Conservation (phyloP, 2,797 vertebrate genomes). For the Peromyscus eremicus region DNA sequence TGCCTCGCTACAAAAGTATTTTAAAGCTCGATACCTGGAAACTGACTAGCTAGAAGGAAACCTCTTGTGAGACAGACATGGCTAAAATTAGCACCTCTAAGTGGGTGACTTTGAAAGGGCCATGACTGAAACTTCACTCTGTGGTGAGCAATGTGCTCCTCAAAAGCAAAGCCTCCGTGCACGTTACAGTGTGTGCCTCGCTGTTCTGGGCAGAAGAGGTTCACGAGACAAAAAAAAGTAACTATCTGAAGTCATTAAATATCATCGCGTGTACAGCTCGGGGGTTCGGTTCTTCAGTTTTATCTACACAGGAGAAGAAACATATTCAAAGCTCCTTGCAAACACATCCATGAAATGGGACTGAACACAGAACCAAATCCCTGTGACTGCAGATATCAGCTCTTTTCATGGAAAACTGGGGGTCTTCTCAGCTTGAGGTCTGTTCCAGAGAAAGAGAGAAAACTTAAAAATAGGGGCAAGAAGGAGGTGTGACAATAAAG, state of each 20-base stretch:
- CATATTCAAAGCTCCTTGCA: background rate
- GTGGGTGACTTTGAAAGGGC: constrained; percentile 76
- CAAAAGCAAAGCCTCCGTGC: constrained; percentile 44
- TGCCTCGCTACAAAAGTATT: constrained; percentile 25
- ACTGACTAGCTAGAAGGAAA: constrained; percentile 65
- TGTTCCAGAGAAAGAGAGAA: constrained; percentile 2
- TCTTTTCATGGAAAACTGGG: background rate
- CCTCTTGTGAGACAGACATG: constrained; percentile 28
- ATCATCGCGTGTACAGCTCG: background rate
- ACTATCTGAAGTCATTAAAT: background rate
- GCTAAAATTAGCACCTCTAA: constrained; percentile 78
- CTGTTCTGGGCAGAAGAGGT: background rate
- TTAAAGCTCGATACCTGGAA: constrained; percentile 65
- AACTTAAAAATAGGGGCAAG: background rate
- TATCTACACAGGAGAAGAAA: constrained; percentile 34
- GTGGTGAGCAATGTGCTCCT: background rate
- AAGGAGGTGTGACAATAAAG: background rate
- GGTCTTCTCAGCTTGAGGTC: background rate
- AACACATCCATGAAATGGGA: background rate
- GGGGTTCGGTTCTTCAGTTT: background rate
- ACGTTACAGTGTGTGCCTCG: background rate
- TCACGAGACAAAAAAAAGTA: background rate
- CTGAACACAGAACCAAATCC: background rate
- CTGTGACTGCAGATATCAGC: background rate
- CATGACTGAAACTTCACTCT: constrained; percentile 19